A percentile compares a stretch with the other conserved stretches of the same genome.
These are phyloP conservation scores for Camponotus pennsylvanicus DNA, from an alignment of 1,140 invertebrate species.

Conservation along the genomic window DNA sequence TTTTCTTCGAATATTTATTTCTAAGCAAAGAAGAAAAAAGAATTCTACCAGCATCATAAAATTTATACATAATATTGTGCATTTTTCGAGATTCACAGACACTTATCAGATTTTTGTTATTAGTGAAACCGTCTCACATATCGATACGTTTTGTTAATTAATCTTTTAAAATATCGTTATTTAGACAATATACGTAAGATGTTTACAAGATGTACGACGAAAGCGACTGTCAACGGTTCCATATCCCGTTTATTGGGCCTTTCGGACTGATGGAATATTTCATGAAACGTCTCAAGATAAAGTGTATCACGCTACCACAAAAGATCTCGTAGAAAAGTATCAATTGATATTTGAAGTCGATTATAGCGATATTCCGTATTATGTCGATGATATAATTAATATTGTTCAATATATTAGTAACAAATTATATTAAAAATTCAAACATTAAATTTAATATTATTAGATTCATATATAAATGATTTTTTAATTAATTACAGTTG, in stretches of 20 bases:
- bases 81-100: background rate
- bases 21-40: background rate
- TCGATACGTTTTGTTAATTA: background rate
- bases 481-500: no score
- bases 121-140: background rate
- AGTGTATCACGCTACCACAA: conserved; percentile 50
- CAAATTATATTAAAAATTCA: background rate
- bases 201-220: conserved; percentile 63
- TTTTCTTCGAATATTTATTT: background rate
- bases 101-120: conserved; percentile 13
- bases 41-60: no score
- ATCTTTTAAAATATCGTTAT: background rate
- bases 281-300: conserved; percentile 66
- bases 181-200: conserved; percentile 68
- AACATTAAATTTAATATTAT: background rate
- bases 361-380: conserved; percentile 6
- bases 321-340: conserved; percentile 69
- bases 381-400: background rate
- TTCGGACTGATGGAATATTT: conserved; percentile 65
- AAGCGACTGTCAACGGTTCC: conserved; percentile 5
- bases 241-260: conserved; percentile 64
- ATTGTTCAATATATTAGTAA: background rate
- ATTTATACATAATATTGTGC: background rate
- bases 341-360: background rate
- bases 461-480: no score